Evolutionary conservation across 2,888 invertebrate genomes (phyloP).

Genomic region (Cosmopolites sordidus): DNA sequence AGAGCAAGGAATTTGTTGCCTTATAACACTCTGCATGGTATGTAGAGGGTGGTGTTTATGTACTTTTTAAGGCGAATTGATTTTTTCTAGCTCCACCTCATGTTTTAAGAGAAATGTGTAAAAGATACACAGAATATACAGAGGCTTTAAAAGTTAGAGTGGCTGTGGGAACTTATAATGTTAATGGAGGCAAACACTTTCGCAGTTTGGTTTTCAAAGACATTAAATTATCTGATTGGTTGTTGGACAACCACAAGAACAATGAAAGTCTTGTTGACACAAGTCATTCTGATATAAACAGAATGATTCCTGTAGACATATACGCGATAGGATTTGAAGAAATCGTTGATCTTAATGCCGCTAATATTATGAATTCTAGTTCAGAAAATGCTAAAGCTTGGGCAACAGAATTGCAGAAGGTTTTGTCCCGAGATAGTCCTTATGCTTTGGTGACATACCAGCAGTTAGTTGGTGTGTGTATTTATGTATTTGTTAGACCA

Average conservation of each 20-base stretch:
- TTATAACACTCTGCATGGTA: constrained; percentile 77
- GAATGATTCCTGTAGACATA: constrained; percentile 73
- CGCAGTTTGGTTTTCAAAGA: constrained; percentile 93
- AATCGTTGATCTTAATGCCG: constrained; percentile 97
- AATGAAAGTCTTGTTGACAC: constrained; percentile 48
- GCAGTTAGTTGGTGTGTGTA: constrained; percentile 95
- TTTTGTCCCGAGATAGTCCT: constrained; percentile 74
- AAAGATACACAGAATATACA: constrained; percentile 74
- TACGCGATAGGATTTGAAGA: constrained; percentile 99
- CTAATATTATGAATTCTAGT: constrained; percentile 95
- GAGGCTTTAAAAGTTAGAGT: constrained; percentile 68
- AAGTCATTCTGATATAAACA: constrained; percentile 47
- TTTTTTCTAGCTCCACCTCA: constrained; percentile 71
- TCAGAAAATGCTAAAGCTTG: constrained; percentile 90
- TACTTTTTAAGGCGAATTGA: no score
- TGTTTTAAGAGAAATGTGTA: constrained; percentile 80
- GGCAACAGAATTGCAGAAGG: constrained; percentile 92
- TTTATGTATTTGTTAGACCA: constrained; percentile 90
- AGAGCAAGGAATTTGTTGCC: constrained; percentile 84
- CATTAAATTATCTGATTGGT: constrained; percentile 80
- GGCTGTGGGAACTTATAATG: constrained; percentile 96
- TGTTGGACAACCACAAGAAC: constrained; percentile 75
- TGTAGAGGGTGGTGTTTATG: no score
- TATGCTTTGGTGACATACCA: constrained; percentile 90
- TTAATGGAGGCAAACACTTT: constrained; percentile 98